Percentiles rank a stretch among this genome's conserved stretches.
Conservation (phyloP, 2,113 vertebrate species). For the Pionites leucogaster region DNA sequence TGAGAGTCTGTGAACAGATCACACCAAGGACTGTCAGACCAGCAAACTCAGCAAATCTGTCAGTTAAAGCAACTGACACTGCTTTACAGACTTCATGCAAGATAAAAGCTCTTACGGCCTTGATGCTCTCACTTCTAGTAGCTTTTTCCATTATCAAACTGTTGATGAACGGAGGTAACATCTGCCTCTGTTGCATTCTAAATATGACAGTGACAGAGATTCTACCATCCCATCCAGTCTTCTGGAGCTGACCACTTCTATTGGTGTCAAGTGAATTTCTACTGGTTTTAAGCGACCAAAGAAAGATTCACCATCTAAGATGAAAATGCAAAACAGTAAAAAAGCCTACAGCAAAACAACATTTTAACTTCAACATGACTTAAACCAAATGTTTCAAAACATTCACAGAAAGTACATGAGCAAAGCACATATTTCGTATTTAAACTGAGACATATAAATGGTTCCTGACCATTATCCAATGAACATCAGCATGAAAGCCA, state of each 20-base stretch:
- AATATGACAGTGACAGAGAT: background rate
- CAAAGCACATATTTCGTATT: background rate
- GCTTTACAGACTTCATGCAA: background rate
- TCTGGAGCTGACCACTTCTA: background rate
- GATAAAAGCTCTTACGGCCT: background rate
- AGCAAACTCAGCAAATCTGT: background rate
- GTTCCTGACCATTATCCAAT: background rate
- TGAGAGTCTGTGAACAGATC: background rate
- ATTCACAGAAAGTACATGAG: background rate
- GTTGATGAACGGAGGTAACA: background rate
- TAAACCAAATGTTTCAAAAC: constrained; percentile 8
- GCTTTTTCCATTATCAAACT: background rate
- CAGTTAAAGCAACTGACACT: background rate
- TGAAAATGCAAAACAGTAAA: background rate
- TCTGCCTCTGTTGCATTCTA: background rate
- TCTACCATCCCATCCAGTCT: background rate
- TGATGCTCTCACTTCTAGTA: background rate
- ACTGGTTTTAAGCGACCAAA: background rate
- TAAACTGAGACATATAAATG: background rate
- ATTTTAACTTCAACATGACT: background rate
- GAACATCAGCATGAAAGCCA: background rate
- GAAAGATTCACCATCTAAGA: background rate
- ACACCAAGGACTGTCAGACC: background rate
- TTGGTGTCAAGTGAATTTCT: background rate
- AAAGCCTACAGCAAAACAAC: background rate